Conservation (phyloP, 1,140 invertebrate genomes). For the Pachyrhynchus sulphureomaculatus region DNA sequence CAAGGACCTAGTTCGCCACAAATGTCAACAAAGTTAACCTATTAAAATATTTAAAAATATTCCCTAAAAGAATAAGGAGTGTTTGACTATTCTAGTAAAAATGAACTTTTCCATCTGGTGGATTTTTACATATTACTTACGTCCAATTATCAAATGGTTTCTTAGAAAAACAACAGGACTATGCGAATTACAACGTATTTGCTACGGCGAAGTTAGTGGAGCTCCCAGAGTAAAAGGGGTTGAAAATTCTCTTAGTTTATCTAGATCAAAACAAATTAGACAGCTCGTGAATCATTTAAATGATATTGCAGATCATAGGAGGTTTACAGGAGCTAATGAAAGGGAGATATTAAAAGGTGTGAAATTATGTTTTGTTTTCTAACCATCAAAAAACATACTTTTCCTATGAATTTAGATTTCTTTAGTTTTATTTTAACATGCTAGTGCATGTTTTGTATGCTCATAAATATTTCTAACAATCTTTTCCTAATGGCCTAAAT, state of each 20-base stretch:
- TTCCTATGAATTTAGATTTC: no score
- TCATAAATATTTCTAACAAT: no score
- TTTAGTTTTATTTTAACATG: no score
- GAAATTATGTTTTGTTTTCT: no score
- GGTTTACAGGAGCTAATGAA: constrained; percentile 56
- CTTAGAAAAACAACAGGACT: constrained; percentile 79
- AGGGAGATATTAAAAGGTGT: constrained; percentile 55
- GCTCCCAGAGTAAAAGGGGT: constrained; percentile 69
- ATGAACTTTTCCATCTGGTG: constrained; percentile 40
- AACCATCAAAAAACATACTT: no score
- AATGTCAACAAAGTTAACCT: no score
- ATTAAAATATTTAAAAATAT: no score
- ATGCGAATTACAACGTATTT: constrained; percentile 90
- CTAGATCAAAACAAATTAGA: constrained; percentile 68
- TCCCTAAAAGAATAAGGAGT: no score
- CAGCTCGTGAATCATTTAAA: constrained; percentile 68
- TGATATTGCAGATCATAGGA: constrained; percentile 58
- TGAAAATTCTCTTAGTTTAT: constrained; percentile 71
- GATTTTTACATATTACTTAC: constrained; percentile 57
- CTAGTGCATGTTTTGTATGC: no score
- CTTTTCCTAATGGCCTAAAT: no score
- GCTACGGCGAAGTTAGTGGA: constrained; percentile 77
- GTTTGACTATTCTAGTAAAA: background rate
- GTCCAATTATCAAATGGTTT: constrained; percentile 85
- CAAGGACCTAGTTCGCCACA: no score